Base-by-base conservation (phyloP, 35 echinoderm and acorn worm species). In the Patiria miniata region DNA sequence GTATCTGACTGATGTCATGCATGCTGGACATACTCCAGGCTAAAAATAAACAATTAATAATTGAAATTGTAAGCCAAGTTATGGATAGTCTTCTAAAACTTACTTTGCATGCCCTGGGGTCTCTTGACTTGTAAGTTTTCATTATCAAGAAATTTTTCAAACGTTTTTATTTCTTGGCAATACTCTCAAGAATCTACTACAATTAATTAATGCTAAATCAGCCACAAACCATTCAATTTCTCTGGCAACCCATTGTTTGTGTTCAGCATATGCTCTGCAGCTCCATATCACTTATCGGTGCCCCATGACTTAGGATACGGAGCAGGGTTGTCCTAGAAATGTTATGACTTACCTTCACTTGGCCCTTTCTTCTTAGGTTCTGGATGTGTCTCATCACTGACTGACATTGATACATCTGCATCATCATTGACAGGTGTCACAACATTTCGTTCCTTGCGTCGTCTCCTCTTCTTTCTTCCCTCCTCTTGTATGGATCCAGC, bases 21-120 rank as follows among this genome's bases (percentile, higher is more conserved):
- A 58, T 84, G 79, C 86, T 85, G 29, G 82, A 39, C 54, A 91
- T 89, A 91, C 93, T 95, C 93, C 93, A 95, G 18, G 93, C 93
- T 95, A 52, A 10, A 77, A 61, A 36, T n/a, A 57, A 52, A 22
- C 56, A 69, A 36, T 29, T 51, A 14, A 52, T 1, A 79, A 78
- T 40, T n/a, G 29, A 18, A 40, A 89, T 33, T 39, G 61, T 69
- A 23, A n/a, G n/a, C n/a, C n/a, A n/a, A n/a, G 61, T 47, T 30
- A 80, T 21, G 19, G n/a, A 42, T 39, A 80, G 18, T 39, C 5
- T 30, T 36, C 17, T 4, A 28, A 28, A 28, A 69, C 3, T 7
- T 23, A n/a, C n/a, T n/a, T n/a, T n/a, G n/a, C n/a, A n/a, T n/a
- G n/a, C n/a, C n/a, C n/a, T n/a, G n/a, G n/a, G n/a, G n/a, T n/a